Base-by-base conservation (phyloP, 2,888 invertebrate species). In the Lycophotia porphyrea region DNA sequence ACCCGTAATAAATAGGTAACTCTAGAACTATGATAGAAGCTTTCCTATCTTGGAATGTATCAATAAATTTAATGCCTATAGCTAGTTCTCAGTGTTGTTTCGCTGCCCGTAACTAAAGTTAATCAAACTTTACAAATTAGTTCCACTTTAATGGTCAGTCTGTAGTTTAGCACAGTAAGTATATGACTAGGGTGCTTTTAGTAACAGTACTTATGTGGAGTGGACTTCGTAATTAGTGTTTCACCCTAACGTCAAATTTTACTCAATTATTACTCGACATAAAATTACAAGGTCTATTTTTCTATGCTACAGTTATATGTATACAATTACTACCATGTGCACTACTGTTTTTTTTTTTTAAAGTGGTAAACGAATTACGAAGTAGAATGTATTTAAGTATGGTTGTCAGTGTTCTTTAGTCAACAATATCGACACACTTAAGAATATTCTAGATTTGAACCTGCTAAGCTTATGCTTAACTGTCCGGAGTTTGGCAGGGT, bases 121-220 rank as follows among this genome's bases (percentile, higher is more conserved):
- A 76, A 85, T 82, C 34, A 76, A 85, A 85, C 76, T 85, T 81
- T 55, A 64, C 31, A 68, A 71, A 82, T 76, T 76, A 85, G 36
- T 71, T 76, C 34, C 52, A 49, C 24, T 69, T 61, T 76, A 71
- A 82, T 61, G 47, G 71, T 68, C 63, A 61, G 67, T 34, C 31
- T 58, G 34, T 61, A 60, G 47, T 27, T 60, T 42, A 49, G 58
- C 24, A n/a, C 5, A 34, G 36, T 39, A 34, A 47, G 18, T 66
- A 67, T 34, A 74, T 66, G 55, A 70, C 60, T 31, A 64, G n/a
- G n/a, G 44, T 67, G 36, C 52, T 63, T 60, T 65, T 47, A 34
- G 31, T n/a, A n/a, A n/a, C n/a, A n/a, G n/a, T 39, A 18, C n/a
- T 27, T 27, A 18, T n/a, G 15, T 8, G 18, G 24, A n/a, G n/a